phyloP scores from a whole-genome alignment of 2,888 invertebrate genomes.

The Taenaris catops region DNA sequence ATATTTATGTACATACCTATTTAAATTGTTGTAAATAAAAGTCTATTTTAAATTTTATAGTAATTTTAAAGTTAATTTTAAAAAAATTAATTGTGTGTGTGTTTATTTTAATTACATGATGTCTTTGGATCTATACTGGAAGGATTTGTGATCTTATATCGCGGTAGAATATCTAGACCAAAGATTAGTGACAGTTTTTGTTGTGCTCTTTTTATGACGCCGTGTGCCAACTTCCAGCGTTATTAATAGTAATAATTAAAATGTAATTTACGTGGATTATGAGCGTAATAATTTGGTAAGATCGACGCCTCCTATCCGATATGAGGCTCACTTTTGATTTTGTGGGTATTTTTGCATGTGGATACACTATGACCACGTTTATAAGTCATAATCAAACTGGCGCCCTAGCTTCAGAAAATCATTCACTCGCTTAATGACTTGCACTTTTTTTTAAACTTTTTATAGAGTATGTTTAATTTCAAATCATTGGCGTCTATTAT shows the following conservation, averaged over 20 bases:
- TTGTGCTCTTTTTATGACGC: slow-evolving; percentile 34
- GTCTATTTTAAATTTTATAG: slow-evolving; percentile 59
- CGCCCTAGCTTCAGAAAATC: too few relatives aligned
- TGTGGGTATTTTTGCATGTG: too few relatives aligned
- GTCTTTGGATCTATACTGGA: slow-evolving; percentile 22
- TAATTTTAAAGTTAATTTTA: slow-evolving; percentile 26
- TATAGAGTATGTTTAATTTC: too few relatives aligned
- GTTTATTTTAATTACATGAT: slow-evolving; percentile 10
- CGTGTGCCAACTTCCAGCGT: slow-evolving; percentile 12
- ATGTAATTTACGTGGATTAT: too few relatives aligned
- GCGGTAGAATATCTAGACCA: slow-evolving; percentile 62
- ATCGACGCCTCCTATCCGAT: too few relatives aligned
- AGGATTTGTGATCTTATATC: slow-evolving; percentile 32
- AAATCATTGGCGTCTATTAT: too few relatives aligned
- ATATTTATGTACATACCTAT: slow-evolving; percentile 61
- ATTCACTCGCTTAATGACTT: too few relatives aligned
- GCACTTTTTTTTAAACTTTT: too few relatives aligned
- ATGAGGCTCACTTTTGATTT: too few relatives aligned
- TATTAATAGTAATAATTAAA: slow-evolving; percentile 4
- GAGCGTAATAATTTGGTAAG: too few relatives aligned
- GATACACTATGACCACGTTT: too few relatives aligned
- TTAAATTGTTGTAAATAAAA: slow-evolving; percentile 74
- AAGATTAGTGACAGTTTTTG: slow-evolving; percentile 46
- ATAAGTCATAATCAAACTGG: too few relatives aligned
- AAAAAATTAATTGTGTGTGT: slow-evolving; percentile 26